Evolutionary conservation across 2,888 invertebrate genomes (phyloP).

Genomic region (Nephrotoma flavescens): DNA sequence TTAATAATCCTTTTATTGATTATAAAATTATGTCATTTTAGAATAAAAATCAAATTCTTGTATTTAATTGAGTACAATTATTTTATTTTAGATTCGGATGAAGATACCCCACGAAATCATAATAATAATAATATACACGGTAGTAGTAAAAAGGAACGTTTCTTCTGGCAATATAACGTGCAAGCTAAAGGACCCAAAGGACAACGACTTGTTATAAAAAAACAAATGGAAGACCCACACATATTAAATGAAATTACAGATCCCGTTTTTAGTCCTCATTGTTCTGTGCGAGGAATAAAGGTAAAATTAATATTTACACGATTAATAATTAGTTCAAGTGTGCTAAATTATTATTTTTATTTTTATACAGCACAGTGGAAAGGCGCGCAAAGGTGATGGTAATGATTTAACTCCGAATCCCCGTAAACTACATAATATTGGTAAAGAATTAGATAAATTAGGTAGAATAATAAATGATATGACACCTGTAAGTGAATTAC

Average conservation of each 20-base stretch:
- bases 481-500: slow-evolving; percentile 88
- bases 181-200: slow-evolving; percentile 97
- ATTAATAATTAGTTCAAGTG: neutral
- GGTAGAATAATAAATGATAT: slow-evolving; percentile 87
- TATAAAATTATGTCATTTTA: no score
- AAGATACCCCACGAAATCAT: slow-evolving; percentile 28
- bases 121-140: slow-evolving; percentile 8
- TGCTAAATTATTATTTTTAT: neutral
- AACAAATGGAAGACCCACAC: slow-evolving; percentile 83
- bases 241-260: slow-evolving; percentile 81
- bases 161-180: slow-evolving; percentile 98
- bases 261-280: slow-evolving; percentile 89
- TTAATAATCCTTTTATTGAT: no score
- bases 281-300: slow-evolving; percentile 82
- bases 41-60: no score
- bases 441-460: slow-evolving; percentile 81
- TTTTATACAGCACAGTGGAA: slow-evolving; percentile 46
- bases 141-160: slow-evolving; percentile 60
- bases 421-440: slow-evolving; percentile 76
- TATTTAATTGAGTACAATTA: neutral
- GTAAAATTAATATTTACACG: slow-evolving; percentile 28
- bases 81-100: slow-evolving; percentile 42
- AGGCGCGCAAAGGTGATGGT: slow-evolving; percentile 92
- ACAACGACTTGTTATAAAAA: slow-evolving; percentile 69
- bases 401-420: slow-evolving; percentile 95